A percentile compares a stretch with the other conserved stretches of the same genome.
Evolutionary conservation across 2,888 invertebrate species (phyloP).

Genomic region (Chloroclystis v-ata): DNA sequence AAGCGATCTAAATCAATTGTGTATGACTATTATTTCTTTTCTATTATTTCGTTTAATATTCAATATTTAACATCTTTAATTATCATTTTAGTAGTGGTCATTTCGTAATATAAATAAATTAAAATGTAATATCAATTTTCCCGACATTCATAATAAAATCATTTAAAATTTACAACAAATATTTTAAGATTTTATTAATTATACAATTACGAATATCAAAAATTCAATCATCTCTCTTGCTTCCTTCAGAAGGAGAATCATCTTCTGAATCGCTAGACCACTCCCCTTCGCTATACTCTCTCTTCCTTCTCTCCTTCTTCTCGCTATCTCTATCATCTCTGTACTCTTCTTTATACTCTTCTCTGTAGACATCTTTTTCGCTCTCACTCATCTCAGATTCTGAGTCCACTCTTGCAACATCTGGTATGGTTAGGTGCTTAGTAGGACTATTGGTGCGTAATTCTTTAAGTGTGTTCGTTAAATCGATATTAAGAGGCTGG

Average conservation of each 20-base stretch:
- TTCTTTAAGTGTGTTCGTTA: slow-evolving; percentile 58
- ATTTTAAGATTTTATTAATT: too few relatives aligned
- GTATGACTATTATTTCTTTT: too few relatives aligned
- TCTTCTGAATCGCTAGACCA: slow-evolving; percentile 67
- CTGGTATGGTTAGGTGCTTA: slow-evolving; percentile 42
- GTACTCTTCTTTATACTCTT: too few relatives aligned
- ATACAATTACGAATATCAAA: too few relatives aligned
- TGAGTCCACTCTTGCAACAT: slow-evolving; percentile 21
- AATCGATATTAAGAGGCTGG: slow-evolving; percentile 50
- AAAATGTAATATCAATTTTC: too few relatives aligned
- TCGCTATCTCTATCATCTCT: slow-evolving; percentile 18
- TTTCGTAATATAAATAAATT: too few relatives aligned
- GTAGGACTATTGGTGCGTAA: slow-evolving; percentile 59
- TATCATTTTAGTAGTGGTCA: too few relatives aligned
- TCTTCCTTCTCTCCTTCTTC: slow-evolving; percentile 12
- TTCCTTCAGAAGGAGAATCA: slow-evolving; percentile 38
- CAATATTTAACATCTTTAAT: too few relatives aligned
- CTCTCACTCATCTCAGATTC: slow-evolving; percentile 37
- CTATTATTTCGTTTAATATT: too few relatives aligned
- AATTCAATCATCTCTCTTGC: slow-evolving; percentile 16
- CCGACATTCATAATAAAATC: too few relatives aligned
- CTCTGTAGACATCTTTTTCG: slow-evolving; percentile 6
- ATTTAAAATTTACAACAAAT: too few relatives aligned
- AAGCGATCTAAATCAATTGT: too few relatives aligned
- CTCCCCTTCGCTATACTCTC: slow-evolving; percentile 68